A percentile compares a stretch with the other conserved stretches of the same genome.
Evolutionary conservation across 2,888 invertebrate species (phyloP).

Genomic region (Malachius bipustulatus): DNA sequence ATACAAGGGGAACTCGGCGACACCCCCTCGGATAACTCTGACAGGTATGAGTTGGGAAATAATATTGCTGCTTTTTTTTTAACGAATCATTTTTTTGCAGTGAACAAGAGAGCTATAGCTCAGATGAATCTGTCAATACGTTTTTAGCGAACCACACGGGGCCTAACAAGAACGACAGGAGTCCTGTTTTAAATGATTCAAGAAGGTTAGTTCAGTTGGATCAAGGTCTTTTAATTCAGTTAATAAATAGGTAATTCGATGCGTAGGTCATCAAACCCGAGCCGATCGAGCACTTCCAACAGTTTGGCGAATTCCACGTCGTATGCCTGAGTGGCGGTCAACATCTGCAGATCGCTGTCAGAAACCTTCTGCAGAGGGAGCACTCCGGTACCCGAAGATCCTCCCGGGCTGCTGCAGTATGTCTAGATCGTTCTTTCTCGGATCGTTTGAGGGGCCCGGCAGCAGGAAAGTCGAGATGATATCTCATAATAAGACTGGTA

Average conservation of each 20-base stretch:
- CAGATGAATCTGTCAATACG: slow-evolving; percentile 52
- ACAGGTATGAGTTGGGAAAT: no score
- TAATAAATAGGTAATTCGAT: slow-evolving; percentile 5
- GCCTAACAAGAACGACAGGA: slow-evolving; percentile 19
- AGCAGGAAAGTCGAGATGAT: no score
- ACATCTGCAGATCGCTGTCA: slow-evolving; percentile 34
- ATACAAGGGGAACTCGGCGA: slow-evolving; percentile 72
- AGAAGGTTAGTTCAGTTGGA: slow-evolving; percentile 9
- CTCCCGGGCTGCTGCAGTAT: no score
- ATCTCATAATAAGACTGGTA: no score
- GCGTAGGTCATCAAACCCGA: slow-evolving; percentile 26
- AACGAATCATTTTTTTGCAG: slow-evolving; percentile 32
- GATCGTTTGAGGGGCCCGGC: no score
- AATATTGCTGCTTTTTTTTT: no score
- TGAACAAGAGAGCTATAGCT: slow-evolving; percentile 53
- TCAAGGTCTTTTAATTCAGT: slow-evolving; percentile 1
- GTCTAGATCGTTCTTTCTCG: no score
- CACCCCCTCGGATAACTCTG: slow-evolving; percentile 55
- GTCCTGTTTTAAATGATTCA: slow-evolving; percentile 6
- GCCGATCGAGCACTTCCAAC: slow-evolving; percentile 30
- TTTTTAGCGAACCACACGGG: slow-evolving; percentile 50
- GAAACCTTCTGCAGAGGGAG: slow-evolving; percentile 35
- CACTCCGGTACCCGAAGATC: no score
- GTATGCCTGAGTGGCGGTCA: slow-evolving; percentile 37
- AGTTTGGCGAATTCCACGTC: slow-evolving; percentile 30